Percentiles rank a stretch among this genome's conserved stretches.
Evolutionary conservation across 2,113 vertebrate species (phyloP).

Genomic region (Coregonus clupeaformis): DNA sequence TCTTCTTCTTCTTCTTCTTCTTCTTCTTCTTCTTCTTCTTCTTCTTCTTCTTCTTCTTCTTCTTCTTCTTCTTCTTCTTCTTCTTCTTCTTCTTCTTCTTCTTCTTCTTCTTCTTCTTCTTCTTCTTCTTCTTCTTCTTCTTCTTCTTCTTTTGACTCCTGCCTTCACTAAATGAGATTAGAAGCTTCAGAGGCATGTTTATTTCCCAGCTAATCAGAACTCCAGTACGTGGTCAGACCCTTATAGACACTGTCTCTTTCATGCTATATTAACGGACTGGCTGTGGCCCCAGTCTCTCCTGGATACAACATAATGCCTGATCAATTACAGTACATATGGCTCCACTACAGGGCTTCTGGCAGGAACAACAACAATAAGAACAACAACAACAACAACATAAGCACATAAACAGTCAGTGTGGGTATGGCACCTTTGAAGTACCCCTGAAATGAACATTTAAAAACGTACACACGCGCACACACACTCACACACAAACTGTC

Average conservation of each 20-base stretch:
- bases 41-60: constrained; percentile 28
- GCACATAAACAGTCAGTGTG: not conserved
- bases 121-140: constrained; percentile 18
- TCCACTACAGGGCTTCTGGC: not conserved
- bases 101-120: constrained; percentile 26
- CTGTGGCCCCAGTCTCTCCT: constrained; percentile 40
- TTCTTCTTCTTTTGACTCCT: constrained; percentile 30
- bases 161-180: constrained; percentile 49
- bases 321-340: constrained; percentile 37
- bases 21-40: too few relatives aligned
- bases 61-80: constrained; percentile 6
- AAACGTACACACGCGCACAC: not conserved
- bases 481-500: not conserved
- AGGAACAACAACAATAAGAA: not conserved
- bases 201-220: constrained; percentile 35
- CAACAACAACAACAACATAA: not conserved
- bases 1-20: not conserved
- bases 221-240: constrained; percentile 16
- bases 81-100: constrained; percentile 31
- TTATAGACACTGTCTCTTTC: constrained; percentile 36
- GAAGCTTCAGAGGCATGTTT: constrained; percentile 42
- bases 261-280: constrained; percentile 31
- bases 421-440: constrained; percentile 35
- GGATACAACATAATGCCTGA: constrained; percentile 49
- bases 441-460: constrained; percentile 14